phyloP scores from a whole-genome alignment of 1,140 invertebrate species.

The Heliconius hermathena region DNA sequence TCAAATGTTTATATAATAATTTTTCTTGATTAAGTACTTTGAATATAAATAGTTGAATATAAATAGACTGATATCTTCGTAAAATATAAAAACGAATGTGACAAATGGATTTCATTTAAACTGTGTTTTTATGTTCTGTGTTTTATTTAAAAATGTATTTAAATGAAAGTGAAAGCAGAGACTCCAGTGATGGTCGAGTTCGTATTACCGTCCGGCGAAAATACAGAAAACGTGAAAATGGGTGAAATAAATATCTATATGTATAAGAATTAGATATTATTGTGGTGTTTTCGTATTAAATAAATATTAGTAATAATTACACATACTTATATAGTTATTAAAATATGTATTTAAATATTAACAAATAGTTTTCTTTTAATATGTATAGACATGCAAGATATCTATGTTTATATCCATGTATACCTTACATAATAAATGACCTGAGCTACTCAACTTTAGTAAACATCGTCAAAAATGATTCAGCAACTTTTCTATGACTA shows the following conservation, averaged over 20 bases:
- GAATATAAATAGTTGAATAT: background rate
- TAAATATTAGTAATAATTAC: no score
- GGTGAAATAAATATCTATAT: background rate
- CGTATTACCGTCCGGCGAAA: background rate
- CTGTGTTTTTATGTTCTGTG: background rate
- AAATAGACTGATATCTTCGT: background rate
- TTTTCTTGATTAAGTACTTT: background rate
- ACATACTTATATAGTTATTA: no score
- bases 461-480: constrained; percentile 3
- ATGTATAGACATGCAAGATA: no score
- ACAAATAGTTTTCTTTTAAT: no score
- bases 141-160: background rate
- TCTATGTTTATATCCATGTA: no score
- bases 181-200: background rate
- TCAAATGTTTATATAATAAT: background rate
- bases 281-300: no score
- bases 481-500: background rate
- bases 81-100: background rate
- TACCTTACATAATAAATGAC: background rate
- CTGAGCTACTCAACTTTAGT: background rate
- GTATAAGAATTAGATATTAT: no score
- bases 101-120: background rate
- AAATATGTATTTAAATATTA: no score
- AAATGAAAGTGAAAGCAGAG: background rate
- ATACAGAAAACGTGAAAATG: background rate